Conservation (phyloP, 1,140 invertebrate species). For the Drosophila repleta region DNA sequence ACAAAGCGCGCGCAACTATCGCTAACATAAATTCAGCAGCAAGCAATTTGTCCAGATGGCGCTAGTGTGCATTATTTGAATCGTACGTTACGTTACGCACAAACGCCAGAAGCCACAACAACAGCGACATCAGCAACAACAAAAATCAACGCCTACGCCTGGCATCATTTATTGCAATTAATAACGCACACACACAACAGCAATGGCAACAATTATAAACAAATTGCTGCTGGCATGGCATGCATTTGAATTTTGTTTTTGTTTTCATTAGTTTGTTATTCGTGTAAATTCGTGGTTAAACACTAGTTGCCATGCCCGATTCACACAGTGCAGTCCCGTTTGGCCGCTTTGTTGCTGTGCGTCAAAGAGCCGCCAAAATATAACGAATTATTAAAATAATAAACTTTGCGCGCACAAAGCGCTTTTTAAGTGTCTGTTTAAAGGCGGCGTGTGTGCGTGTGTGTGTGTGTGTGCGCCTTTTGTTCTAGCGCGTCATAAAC, state of each 20-base stretch:
- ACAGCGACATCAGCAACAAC: too few relatives aligned
- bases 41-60: slow-evolving; percentile 3
- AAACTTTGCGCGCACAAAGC: slow-evolving; percentile 60
- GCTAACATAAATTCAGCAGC: not conserved
- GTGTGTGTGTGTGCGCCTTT: slow-evolving; percentile 32
- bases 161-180: slow-evolving; percentile 62
- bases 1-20: not conserved
- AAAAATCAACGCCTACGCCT: slow-evolving; percentile 43
- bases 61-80: slow-evolving; percentile 17
- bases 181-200: slow-evolving; percentile 44
- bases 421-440: slow-evolving; percentile 70
- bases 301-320: slow-evolving; percentile 39
- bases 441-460: slow-evolving; percentile 1
- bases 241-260: slow-evolving; percentile 48
- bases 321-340: slow-evolving; percentile 57
- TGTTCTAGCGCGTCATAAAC: slow-evolving; percentile 62
- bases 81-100: not conserved
- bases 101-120: slow-evolving; percentile 1
- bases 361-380: slow-evolving; percentile 66
- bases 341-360: slow-evolving; percentile 35
- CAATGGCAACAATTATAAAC: slow-evolving; percentile 55
- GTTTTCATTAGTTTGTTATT: too few relatives aligned
- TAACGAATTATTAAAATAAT: slow-evolving; percentile 74
- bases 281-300: slow-evolving; percentile 12
- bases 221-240: slow-evolving; percentile 36